Evolutionary conservation across 1,140 invertebrate genomes (phyloP).

Genomic region (Trachymyrmex cornetzi): DNA sequence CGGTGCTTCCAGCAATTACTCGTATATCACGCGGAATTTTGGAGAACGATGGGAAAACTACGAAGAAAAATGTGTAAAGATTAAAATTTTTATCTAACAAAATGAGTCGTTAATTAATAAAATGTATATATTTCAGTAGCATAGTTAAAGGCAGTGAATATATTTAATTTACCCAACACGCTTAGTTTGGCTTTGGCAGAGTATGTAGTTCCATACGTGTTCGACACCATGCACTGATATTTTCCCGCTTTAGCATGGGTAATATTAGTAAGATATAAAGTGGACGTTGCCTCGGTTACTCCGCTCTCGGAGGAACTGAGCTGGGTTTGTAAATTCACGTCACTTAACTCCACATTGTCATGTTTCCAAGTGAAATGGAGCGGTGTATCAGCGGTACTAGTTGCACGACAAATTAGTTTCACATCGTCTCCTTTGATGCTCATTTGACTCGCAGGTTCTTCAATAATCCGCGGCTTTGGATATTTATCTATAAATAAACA

Average conservation of each 20-base stretch:
- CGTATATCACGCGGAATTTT: conserved; percentile 95
- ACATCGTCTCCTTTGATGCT: conserved; percentile 95
- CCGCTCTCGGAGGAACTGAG: conserved; percentile 83
- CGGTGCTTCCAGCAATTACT: conserved; percentile 94
- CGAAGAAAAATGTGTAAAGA: conserved; percentile 52
- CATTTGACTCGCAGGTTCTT: conserved; percentile 93
- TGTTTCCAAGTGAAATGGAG: conserved; percentile 95
- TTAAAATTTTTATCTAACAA: background rate
- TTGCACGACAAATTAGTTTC: conserved; percentile 93
- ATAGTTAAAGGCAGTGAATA: background rate
- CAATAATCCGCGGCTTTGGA: conserved; percentile 94
- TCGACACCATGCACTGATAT: conserved; percentile 97
- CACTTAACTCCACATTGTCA: conserved; percentile 92
- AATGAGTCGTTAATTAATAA: background rate
- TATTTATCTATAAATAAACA: conserved; percentile 88
- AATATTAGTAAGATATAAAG: conserved; percentile 91
- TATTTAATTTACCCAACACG: conserved; percentile 90
- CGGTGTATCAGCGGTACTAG: conserved; percentile 88
- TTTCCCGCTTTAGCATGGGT: conserved; percentile 92
- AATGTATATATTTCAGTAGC: background rate
- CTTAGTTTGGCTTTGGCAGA: conserved; percentile 94
- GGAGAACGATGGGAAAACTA: conserved; percentile 95
- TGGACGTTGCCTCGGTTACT: conserved; percentile 89
- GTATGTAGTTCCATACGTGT: conserved; percentile 96
- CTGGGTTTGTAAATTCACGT: conserved; percentile 79